phyloP scores from a whole-genome alignment of 2,113 vertebrate genomes.

The Rhea americana region DNA sequence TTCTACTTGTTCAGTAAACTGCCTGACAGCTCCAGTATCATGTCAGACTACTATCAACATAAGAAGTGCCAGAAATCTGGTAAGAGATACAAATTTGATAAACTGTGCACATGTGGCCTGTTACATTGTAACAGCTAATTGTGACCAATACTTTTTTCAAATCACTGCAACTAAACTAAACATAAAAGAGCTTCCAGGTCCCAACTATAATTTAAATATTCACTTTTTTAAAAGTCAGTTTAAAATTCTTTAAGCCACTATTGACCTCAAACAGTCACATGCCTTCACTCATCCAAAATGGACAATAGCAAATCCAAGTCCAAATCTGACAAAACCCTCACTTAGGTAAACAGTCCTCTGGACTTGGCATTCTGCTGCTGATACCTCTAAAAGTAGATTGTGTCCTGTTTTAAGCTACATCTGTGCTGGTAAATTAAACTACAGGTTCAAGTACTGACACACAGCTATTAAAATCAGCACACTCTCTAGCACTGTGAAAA shows the following conservation, averaged over 20 bases:
- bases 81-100: background rate
- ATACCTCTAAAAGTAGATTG: background rate
- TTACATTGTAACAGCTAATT: background rate
- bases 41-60: background rate
- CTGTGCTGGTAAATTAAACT: background rate
- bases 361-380: background rate
- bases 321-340: rapidly evolving
- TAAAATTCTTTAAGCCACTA: background rate
- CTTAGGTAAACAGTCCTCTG: rapidly evolving
- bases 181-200: background rate
- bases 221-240: background rate
- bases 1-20: conserved; percentile 20
- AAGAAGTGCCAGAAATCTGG: background rate
- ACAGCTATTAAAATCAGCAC: rapidly evolving
- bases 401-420: background rate
- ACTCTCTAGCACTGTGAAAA: rapidly evolving
- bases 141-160: background rate
- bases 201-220: background rate
- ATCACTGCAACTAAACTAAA: background rate
- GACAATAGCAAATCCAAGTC: rapidly evolving
- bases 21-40: background rate
- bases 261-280: background rate
- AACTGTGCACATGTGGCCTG: rapidly evolving
- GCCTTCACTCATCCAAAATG: background rate
- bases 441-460: background rate